Conservation (phyloP, 2,113 vertebrate genomes). For the Phyllopteryx taeniolatus region DNA sequence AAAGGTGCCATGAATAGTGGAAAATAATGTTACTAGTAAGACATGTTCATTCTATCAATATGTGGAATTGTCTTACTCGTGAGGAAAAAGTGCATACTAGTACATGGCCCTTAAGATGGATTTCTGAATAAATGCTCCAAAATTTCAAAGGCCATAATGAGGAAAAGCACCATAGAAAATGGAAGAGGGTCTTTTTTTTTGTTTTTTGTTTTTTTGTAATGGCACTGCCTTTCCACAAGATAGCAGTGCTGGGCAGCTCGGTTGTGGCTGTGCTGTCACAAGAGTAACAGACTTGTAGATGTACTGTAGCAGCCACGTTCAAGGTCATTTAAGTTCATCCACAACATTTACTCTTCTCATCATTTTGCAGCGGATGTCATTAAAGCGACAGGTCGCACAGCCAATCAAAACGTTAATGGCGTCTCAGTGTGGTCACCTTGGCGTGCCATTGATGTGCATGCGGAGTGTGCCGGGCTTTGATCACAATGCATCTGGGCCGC, state of each 20-base stretch:
- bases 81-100: too few species aligned
- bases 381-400: neutral
- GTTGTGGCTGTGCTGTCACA: neutral
- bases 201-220: slow-evolving; percentile 11
- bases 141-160: too few species aligned
- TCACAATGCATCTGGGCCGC: slow-evolving; percentile 2
- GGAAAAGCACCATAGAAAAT: too few species aligned
- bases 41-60: too few species aligned
- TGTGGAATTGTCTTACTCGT: too few species aligned
- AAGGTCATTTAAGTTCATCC: slow-evolving; percentile 17
- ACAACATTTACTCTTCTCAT: neutral
- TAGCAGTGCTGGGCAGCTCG: slow-evolving; percentile 34
- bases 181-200: too few species aligned
- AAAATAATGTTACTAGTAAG: too few species aligned
- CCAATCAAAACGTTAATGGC: neutral
- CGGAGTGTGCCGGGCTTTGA: neutral
- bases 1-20: too few species aligned
- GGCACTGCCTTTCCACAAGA: slow-evolving; percentile 47
- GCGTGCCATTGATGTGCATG: neutral
- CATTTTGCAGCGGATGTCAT: neutral
- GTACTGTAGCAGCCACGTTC: neutral
- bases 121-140: too few species aligned
- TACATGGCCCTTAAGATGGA: too few species aligned
- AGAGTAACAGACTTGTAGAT: slow-evolving; percentile 8
- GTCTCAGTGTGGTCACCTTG: slow-evolving; percentile 1